phyloP scores from a whole-genome alignment of 2,113 vertebrate genomes.

The zebrafish (Danio rerio) region DNA sequence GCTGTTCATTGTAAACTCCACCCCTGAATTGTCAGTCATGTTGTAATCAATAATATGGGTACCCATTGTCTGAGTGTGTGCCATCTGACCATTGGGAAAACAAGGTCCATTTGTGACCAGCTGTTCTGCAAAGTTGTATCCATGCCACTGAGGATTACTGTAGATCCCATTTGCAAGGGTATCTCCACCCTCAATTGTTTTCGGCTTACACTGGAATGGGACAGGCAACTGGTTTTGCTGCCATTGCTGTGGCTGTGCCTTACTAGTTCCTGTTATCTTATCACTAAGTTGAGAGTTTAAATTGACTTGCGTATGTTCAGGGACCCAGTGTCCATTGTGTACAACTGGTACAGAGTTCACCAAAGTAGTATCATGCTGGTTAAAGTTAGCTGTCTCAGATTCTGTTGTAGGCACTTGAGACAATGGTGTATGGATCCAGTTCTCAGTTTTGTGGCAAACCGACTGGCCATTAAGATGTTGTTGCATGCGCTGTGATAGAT shows the following conservation, averaged over 20 bases:
- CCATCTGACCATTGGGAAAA: slow-evolving; percentile 44
- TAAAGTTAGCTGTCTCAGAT: neutral
- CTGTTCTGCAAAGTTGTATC: slow-evolving; percentile 46
- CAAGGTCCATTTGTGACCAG: slow-evolving; percentile 14
- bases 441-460: neutral
- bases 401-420: neutral
- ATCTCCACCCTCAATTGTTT: neutral
- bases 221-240: slow-evolving; percentile 35
- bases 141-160: neutral
- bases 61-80: neutral
- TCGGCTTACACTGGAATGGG: neutral
- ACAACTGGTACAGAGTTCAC: neutral
- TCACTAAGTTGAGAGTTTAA: slow-evolving; percentile 35
- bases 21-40: neutral
- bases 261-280: slow-evolving; percentile 22
- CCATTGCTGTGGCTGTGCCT: slow-evolving; percentile 49
- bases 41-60: slow-evolving; percentile 40
- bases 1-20: slow-evolving; percentile 34
- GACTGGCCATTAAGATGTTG: slow-evolving; percentile 29
- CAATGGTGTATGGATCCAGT: neutral
- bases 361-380: slow-evolving; percentile 7
- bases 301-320: slow-evolving; percentile 22
- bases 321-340: slow-evolving; percentile 45
- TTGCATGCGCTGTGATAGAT: slow-evolving; percentile 56
- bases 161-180: neutral